phyloP scores from a whole-genome alignment of 92 coral and sea anemone species.

The Hydrozoanthus gracilis region DNA sequence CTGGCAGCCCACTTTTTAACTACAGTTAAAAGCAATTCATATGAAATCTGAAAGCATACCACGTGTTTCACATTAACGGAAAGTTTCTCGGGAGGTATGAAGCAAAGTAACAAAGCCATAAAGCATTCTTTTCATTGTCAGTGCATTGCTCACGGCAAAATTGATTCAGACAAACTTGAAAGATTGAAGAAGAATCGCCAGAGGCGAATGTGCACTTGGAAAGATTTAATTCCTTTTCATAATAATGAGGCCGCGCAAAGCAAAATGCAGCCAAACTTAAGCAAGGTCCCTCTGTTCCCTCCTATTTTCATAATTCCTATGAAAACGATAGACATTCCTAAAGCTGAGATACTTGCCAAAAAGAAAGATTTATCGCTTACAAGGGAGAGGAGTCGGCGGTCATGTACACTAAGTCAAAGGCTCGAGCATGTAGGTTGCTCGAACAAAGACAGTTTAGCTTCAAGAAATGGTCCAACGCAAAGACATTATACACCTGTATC shows the following conservation, averaged over 20 bases:
- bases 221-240: constrained; percentile 20
- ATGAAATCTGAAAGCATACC: too few relatives aligned
- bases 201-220: constrained; percentile 9
- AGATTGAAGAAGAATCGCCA: constrained; percentile 16
- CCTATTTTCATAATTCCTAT: neutral
- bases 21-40: too few relatives aligned
- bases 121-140: constrained; percentile 20
- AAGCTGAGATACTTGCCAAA: neutral
- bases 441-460: neutral
- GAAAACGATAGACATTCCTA: neutral
- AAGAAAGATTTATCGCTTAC: constrained; percentile 9
- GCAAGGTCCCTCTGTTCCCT: constrained; percentile 9
- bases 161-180: constrained; percentile 27
- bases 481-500: neutral
- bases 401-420: neutral
- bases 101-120: neutral
- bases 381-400: neutral
- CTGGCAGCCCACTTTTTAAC: too few relatives aligned
- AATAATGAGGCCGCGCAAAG: neutral
- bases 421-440: neutral
- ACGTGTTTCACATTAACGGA: neutral
- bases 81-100: neutral
- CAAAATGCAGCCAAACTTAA: neutral
- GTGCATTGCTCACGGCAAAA: constrained; percentile 39
- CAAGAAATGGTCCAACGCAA: neutral